phyloP scores from a whole-genome alignment of 2,888 invertebrate species.

The Cheiracanthium punctorium region DNA sequence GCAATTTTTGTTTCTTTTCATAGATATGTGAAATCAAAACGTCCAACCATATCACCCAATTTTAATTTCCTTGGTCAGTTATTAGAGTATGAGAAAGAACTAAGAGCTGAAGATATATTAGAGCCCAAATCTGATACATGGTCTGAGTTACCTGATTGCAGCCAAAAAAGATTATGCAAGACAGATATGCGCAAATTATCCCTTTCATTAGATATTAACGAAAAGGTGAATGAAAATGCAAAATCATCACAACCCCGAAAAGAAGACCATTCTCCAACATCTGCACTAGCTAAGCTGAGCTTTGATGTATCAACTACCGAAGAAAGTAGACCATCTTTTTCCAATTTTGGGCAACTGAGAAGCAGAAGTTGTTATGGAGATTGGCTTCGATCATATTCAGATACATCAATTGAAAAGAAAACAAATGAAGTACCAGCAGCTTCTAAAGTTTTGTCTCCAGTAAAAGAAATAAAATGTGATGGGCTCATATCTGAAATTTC shows the following conservation, averaged over 20 bases:
- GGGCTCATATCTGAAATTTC: constrained; percentile 49
- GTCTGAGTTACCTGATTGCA: constrained; percentile 70
- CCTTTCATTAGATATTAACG: constrained; percentile 72
- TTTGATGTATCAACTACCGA: constrained; percentile 72
- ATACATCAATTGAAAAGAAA: not conserved
- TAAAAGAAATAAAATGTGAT: constrained; percentile 55
- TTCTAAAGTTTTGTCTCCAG: constrained; percentile 44
- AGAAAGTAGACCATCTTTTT: constrained; percentile 8
- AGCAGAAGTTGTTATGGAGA: constrained; percentile 55
- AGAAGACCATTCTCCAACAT: constrained; percentile 76
- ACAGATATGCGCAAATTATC: constrained; percentile 75
- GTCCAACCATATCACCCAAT: constrained; percentile 81
- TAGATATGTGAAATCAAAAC: constrained; percentile 80
- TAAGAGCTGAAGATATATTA: constrained; percentile 72
- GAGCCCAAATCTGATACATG: constrained; percentile 32
- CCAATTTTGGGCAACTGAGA: constrained; percentile 21
- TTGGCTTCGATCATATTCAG: constrained; percentile 38
- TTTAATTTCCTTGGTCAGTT: constrained; percentile 81
- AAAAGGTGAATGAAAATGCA: constrained; percentile 25
- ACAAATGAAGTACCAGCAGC: not conserved
- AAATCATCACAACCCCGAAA: constrained; percentile 23
- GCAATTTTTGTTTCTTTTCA: no score
- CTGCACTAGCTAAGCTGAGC: constrained; percentile 76
- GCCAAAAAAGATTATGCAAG: constrained; percentile 71
- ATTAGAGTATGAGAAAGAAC: constrained; percentile 79